These are phyloP conservation scores for Pseudochromis fuscus DNA, from an alignment of 2,797 vertebrate species.

Conservation along the genomic window DNA sequence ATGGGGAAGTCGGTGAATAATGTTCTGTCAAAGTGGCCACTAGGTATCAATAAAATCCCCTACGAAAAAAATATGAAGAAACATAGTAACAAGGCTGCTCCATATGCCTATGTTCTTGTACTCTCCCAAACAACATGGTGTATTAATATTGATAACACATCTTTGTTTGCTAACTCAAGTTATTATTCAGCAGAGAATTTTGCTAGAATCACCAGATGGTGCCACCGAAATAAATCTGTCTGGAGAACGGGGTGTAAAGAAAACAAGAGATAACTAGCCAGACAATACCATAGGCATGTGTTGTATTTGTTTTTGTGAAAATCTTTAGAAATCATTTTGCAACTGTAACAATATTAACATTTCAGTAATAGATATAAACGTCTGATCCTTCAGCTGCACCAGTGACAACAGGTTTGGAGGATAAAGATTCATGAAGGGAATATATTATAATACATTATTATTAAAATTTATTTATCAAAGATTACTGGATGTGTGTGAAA, in stretches of 20 bases:
- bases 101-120: slow-evolving; percentile 33
- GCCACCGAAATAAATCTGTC: slow-evolving; percentile 33
- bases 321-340: slow-evolving; percentile 3
- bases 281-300: neutral
- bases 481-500: neutral
- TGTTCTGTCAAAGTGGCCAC: slow-evolving; percentile 12
- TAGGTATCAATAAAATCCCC: neutral
- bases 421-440: neutral
- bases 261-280: slow-evolving; percentile 26
- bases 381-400: neutral
- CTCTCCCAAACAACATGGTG: slow-evolving; percentile 29
- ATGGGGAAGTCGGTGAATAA: slow-evolving; percentile 3
- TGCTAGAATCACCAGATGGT: slow-evolving; percentile 58
- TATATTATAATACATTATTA: neutral
- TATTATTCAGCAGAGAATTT: slow-evolving; percentile 40
- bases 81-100: neutral
- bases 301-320: neutral
- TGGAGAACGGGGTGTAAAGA: slow-evolving; percentile 26
- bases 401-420: slow-evolving; percentile 5
- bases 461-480: neutral
- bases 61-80: too few relatives aligned
- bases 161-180: slow-evolving; percentile 27
- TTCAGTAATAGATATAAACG: slow-evolving; percentile 14
- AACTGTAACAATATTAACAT: slow-evolving; percentile 28
- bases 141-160: slow-evolving; percentile 59